These are phyloP conservation scores for Holacanthus passer DNA, from an alignment of 2,113 vertebrate genomes.

Conservation along the genomic window DNA sequence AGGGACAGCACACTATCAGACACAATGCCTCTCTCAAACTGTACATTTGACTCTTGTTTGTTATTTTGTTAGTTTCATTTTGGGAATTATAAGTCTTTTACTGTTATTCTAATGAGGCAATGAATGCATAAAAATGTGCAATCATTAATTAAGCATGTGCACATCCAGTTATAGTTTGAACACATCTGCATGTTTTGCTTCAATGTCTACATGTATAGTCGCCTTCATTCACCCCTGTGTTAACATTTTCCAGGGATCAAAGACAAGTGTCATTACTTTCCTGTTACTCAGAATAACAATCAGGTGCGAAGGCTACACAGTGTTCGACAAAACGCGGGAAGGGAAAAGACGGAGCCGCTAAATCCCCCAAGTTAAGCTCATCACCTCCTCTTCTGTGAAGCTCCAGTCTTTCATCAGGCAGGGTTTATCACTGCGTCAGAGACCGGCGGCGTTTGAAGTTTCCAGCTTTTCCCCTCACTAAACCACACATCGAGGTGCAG, in stretches of 20 bases:
- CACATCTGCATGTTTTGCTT: neutral
- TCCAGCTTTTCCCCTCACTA: slow-evolving; percentile 44
- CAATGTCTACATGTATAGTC: too few relatives aligned
- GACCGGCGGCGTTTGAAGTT: slow-evolving; percentile 74
- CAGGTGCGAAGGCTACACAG: slow-evolving; percentile 48
- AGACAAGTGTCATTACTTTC: slow-evolving; percentile 43
- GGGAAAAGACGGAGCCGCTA: slow-evolving; percentile 63
- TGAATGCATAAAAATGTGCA: neutral
- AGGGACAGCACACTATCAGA: slow-evolving; percentile 12
- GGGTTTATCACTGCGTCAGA: slow-evolving; percentile 71
- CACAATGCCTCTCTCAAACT: neutral
- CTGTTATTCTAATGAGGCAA: neutral
- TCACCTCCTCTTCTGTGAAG: slow-evolving; percentile 67
- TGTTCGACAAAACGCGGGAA: slow-evolving; percentile 66
- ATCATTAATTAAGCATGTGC: neutral
- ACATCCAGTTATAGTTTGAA: neutral
- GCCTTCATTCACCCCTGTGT: neutral
- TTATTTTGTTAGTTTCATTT: neutral
- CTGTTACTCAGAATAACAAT: slow-evolving; percentile 55
- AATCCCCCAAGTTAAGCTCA: slow-evolving; percentile 82
- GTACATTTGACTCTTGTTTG: neutral
- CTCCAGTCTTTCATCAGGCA: slow-evolving; percentile 76
- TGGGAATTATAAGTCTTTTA: neutral
- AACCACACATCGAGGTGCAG: slow-evolving; percentile 69
- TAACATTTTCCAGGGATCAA: slow-evolving; percentile 46